phyloP scores from a whole-genome alignment of 2,888 invertebrate species.

The Leptinotarsa tumamoca region DNA sequence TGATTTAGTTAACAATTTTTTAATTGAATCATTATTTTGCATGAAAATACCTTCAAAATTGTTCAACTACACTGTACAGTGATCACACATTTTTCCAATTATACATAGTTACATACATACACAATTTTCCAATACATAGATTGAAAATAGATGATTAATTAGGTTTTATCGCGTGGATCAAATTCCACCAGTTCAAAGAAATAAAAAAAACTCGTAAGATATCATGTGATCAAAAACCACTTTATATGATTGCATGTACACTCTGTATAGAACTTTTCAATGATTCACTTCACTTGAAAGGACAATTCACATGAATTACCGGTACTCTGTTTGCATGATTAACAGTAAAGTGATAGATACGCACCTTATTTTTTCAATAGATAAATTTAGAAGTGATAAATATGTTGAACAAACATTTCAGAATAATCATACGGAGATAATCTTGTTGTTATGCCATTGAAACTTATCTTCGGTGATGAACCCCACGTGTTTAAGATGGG shows the following conservation, averaged over 20 bases:
- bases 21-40: no score
- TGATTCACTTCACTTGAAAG: not conserved
- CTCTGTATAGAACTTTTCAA: not conserved
- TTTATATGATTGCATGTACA: no score
- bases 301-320: not conserved
- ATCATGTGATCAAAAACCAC: no score
- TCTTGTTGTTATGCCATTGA: not conserved
- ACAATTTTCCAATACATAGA: no score
- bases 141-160: no score
- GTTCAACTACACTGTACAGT: no score
- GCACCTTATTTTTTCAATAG: not conserved
- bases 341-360: not conserved
- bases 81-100: no score
- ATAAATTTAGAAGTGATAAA: slow-evolving; percentile 12
- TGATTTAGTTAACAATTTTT: no score
- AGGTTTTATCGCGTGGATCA: not conserved
- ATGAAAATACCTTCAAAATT: no score
- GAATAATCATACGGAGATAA: not conserved
- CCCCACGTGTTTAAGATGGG: not conserved
- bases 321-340: slow-evolving; percentile 2
- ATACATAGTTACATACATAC: no score
- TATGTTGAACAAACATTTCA: slow-evolving; percentile 7
- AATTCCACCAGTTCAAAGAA: not conserved
- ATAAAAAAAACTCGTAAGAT: not conserved
- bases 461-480: not conserved